Conservation (phyloP, 2,888 invertebrate species). For the Tetheella fluctuosa region DNA sequence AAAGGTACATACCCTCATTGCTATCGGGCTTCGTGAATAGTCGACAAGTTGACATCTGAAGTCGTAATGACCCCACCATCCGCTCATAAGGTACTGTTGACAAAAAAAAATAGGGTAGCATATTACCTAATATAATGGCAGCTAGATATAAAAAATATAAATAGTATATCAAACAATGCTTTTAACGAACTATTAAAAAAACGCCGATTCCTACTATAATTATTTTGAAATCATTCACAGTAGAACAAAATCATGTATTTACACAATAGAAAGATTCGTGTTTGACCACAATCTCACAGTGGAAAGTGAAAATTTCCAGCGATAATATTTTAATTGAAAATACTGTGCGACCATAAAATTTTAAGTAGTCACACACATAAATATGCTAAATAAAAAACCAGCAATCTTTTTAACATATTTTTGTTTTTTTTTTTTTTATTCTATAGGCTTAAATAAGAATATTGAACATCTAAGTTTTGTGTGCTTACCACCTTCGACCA, state of each 20-base stretch:
- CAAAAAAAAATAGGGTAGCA: neutral
- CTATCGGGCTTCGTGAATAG: conserved; percentile 89
- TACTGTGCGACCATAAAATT: neutral
- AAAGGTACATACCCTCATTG: conserved; percentile 86
- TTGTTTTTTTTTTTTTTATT: too few relatives aligned
- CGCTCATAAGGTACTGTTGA: conserved; percentile 86
- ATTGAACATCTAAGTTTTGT: too few relatives aligned
- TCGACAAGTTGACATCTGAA: conserved; percentile 95
- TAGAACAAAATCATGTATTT: too few relatives aligned
- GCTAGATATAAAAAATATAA: neutral
- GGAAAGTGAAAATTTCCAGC: neutral
- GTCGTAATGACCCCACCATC: conserved; percentile 93
- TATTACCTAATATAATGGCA: neutral
- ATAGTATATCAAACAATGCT: too few relatives aligned
- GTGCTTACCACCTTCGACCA: too few relatives aligned
- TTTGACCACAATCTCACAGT: neutral
- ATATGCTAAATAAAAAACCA: too few relatives aligned
- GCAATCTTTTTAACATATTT: too few relatives aligned
- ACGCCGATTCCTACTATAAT: too few relatives aligned
- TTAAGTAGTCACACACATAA: too few relatives aligned
- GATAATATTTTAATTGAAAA: neutral
- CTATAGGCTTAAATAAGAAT: too few relatives aligned
- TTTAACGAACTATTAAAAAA: too few relatives aligned
- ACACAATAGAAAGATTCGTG: too few relatives aligned
- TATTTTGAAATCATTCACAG: neutral